Conservation (phyloP, 2,113 vertebrate species). For the Oceanodroma tethys region DNA sequence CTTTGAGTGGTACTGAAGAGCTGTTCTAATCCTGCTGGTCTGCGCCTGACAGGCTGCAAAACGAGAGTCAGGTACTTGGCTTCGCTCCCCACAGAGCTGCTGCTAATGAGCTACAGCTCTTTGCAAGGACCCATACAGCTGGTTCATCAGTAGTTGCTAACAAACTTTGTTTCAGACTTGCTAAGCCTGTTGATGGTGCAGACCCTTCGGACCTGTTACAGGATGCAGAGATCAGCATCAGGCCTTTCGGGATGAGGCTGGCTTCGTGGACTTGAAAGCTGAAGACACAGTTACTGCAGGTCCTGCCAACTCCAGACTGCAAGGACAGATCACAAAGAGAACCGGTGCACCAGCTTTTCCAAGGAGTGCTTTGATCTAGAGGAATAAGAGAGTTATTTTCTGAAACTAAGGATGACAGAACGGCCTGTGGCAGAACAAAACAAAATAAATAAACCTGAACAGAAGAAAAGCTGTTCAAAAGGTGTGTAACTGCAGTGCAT, state of each 20-base stretch:
- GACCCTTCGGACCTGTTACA: background rate
- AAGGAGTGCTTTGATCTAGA: background rate
- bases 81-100: background rate
- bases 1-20: background rate
- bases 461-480: background rate
- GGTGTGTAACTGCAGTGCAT: background rate
- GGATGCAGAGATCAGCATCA: background rate
- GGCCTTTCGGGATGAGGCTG: accelerated
- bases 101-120: background rate
- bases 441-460: conserved; percentile 16
- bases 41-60: background rate
- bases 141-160: background rate
- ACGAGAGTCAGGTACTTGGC: background rate
- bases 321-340: background rate
- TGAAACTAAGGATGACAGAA: conserved; percentile 10
- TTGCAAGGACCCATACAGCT: background rate
- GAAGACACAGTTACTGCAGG: background rate
- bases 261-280: background rate
- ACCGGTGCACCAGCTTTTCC: background rate
- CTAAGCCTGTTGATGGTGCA: accelerated
- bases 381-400: background rate
- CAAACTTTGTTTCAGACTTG: background rate
- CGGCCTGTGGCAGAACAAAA: background rate
- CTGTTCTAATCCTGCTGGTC: background rate
- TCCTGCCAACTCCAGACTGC: background rate